phyloP scores from a whole-genome alignment of 2,888 invertebrate species.

The Hydrotaea cyrtoneurina region DNA sequence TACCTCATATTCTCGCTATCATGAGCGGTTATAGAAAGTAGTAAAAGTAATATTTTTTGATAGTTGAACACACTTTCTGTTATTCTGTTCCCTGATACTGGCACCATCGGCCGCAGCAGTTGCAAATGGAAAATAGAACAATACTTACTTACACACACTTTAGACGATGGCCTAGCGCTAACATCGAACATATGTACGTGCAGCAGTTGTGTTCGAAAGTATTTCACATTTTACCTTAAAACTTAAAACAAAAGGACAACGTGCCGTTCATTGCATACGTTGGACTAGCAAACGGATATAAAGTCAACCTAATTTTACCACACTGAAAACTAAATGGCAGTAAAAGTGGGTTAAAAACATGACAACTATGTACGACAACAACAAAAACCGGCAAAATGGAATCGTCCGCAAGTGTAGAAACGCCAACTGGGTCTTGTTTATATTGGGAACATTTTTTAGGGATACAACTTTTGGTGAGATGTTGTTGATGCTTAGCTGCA shows the following conservation, averaged over 20 bases:
- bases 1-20: background rate
- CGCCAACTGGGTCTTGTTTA: background rate
- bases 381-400: background rate
- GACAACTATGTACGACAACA: constrained; percentile 40
- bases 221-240: background rate
- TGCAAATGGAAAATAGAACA: background rate
- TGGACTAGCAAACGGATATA: background rate
- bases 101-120: constrained; percentile 3
- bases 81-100: background rate
- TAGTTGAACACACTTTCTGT: background rate
- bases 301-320: constrained; percentile 53
- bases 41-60: background rate
- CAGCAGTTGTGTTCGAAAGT: background rate
- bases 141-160: background rate
- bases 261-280: background rate
- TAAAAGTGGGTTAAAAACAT: constrained; percentile 61
- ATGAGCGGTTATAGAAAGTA: background rate
- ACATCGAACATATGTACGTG: background rate
- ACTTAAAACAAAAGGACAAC: constrained; percentile 29
- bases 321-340: constrained; percentile 42
- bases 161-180: background rate
- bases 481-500: background rate
- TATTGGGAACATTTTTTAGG: constrained; percentile 36
- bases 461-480: background rate
- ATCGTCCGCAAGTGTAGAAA: no score